Percentiles rank a stretch among this genome's conserved stretches.
Conservation (phyloP, 2,888 invertebrate genomes). For the Sialis fuliginosa region DNA sequence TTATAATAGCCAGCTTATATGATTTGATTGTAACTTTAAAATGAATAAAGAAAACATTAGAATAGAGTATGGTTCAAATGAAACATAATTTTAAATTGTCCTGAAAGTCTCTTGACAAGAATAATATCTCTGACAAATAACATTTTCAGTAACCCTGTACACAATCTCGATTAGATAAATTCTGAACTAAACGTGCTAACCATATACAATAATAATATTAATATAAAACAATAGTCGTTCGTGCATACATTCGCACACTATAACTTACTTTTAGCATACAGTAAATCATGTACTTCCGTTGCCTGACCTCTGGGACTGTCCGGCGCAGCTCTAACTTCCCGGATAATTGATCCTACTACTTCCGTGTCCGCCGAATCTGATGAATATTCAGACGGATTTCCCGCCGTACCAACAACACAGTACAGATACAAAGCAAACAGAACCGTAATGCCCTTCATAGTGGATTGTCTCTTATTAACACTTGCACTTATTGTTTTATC, state of each 20-base stretch:
- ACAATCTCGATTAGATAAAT: not conserved
- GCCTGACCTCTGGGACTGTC: constrained; percentile 12
- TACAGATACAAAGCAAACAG: not conserved
- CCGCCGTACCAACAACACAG: not conserved
- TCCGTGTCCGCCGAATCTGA: constrained; percentile 30
- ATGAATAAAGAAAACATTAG: too few species aligned
- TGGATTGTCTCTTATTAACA: too few species aligned
- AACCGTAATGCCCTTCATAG: not conserved
- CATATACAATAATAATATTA: not conserved
- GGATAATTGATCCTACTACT: constrained; percentile 35
- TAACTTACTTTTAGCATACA: constrained; percentile 17
- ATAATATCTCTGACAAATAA: too few species aligned
- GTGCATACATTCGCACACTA: not conserved
- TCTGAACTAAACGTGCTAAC: too few species aligned
- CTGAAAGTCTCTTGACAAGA: too few species aligned
- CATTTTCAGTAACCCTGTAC: too few species aligned
- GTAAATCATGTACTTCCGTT: constrained; percentile 17
- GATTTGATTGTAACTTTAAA: too few species aligned
- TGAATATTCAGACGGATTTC: constrained; percentile 12
- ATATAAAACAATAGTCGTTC: not conserved
- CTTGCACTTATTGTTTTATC: too few species aligned
- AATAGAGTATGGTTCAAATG: too few species aligned
- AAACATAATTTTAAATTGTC: too few species aligned
- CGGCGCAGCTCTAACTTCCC: constrained; percentile 34
- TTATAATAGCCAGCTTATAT: too few species aligned